Base-by-base conservation (phyloP, 2,113 vertebrate species). In the Cinclus mexicanus region DNA sequence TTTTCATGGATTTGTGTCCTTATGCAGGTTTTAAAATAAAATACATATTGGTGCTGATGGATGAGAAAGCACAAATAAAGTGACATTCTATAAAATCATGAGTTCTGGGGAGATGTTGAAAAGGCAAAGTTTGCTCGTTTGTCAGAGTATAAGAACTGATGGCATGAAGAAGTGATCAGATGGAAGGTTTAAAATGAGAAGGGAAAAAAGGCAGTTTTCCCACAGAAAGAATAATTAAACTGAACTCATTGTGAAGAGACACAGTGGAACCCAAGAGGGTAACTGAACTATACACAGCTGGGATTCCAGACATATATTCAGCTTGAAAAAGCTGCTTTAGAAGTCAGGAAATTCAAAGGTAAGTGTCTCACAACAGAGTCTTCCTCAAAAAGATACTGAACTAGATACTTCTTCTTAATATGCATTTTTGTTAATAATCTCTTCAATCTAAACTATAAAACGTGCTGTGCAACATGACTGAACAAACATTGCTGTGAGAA, bases 391-490 rank as follows among this genome's bases (percentile, higher is more conserved):
- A 93, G 79, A 86, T 83, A 77, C 68, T 47, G 22, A 29, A 46
- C 61, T 90, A 87, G 92, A 75, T 94, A 71, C 56, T 74, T 52
- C 83, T 94, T 91, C 65, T 96, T 92, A 93, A 92, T 93, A 92
- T 87, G 90, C 64, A 83, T 94, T 96, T 92, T 93, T 93, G 87
- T 64, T 87, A 92, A 82, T 90, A 93, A 96, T 96, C 93, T 93
- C 72, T 84, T 89, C 91, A 41, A 95, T 95, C 93, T 96, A 56
- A 91, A 74, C 82, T 93, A 76, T 77, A 60, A 95, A 93, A 92
- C 4, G 5, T 64, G 83, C 89, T 89, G 83, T 61, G 83, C 83
- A 89, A 95, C 93, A 96, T 92, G 95, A 95, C 94, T 90, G 96
- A 96, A 94, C 92, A 46, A 94, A 96, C 61, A 90, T 72, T 31